Conservation (phyloP, 2,113 vertebrate genomes). For the Bambusicola thoracicus region DNA sequence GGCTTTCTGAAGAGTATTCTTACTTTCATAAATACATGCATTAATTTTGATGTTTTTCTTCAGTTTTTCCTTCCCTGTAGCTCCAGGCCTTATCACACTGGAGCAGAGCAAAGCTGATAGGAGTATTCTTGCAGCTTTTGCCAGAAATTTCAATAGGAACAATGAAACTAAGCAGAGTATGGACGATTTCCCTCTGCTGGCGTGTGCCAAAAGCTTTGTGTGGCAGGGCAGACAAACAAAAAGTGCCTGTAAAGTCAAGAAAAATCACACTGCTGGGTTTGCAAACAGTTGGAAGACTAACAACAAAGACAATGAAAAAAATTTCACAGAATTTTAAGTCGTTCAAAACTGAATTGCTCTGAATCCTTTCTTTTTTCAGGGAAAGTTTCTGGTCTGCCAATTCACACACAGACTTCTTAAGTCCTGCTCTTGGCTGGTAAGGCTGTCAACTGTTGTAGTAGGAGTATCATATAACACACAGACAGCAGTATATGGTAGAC, state of each 20-base stretch:
- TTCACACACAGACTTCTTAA: slow-evolving; percentile 1
- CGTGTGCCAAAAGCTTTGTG: slow-evolving; percentile 45
- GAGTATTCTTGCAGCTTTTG: slow-evolving; percentile 24
- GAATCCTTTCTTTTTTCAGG: neutral
- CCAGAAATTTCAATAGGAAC: slow-evolving; percentile 49
- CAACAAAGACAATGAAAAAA: neutral
- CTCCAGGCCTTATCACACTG: slow-evolving; percentile 27
- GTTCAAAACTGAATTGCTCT: neutral
- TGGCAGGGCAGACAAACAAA: slow-evolving; percentile 41
- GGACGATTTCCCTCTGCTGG: slow-evolving; percentile 38
- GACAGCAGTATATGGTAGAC: neutral
- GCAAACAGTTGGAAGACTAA: slow-evolving; percentile 34
- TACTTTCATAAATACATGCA: neutral
- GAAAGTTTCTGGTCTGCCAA: neutral
- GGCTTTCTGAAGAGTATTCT: neutral
- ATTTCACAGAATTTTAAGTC: neutral
- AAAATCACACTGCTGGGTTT: slow-evolving; percentile 1
- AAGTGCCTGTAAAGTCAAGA: slow-evolving; percentile 5
- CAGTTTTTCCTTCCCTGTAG: slow-evolving; percentile 15
- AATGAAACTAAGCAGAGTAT: slow-evolving; percentile 31
- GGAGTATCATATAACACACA: neutral
- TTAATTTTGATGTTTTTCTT: slow-evolving; percentile 15
- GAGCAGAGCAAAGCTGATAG: slow-evolving; percentile 39
- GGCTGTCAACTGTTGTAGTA: neutral
- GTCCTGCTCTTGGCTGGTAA: neutral